phyloP scores from a whole-genome alignment of 2,797 vertebrate genomes.

The Galago senegalensis region DNA sequence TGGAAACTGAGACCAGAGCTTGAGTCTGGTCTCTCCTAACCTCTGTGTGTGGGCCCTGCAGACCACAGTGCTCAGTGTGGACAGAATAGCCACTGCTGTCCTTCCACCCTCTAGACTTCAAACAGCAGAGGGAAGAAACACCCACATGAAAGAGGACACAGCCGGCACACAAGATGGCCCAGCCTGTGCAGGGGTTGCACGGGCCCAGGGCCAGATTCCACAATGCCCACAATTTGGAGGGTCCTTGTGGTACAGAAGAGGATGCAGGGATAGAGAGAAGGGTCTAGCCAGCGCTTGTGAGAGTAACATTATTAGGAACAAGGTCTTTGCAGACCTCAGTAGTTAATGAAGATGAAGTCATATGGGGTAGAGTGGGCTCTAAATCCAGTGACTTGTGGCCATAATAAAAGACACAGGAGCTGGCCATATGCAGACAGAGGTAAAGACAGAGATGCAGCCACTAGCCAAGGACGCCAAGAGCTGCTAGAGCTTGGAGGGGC shows the following conservation, averaged over 20 bases:
- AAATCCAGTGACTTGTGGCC: neutral
- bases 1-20: neutral
- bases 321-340: neutral
- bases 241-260: neutral
- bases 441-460: neutral
- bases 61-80: neutral
- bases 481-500: neutral
- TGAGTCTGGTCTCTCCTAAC: neutral
- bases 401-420: neutral
- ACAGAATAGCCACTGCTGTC: neutral
- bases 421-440: rapidly evolving
- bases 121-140: too few species aligned
- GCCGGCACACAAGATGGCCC: too few species aligned
- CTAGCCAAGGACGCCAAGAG: neutral
- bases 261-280: neutral
- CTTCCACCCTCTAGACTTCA: neutral
- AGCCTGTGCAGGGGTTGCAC: neutral
- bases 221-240: neutral
- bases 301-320: neutral
- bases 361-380: neutral
- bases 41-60: neutral
- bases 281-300: neutral
- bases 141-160: neutral
- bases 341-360: neutral
- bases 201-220: neutral